Base-by-base conservation (phyloP, 2,113 vertebrate genomes). In the Naja naja region DNA sequence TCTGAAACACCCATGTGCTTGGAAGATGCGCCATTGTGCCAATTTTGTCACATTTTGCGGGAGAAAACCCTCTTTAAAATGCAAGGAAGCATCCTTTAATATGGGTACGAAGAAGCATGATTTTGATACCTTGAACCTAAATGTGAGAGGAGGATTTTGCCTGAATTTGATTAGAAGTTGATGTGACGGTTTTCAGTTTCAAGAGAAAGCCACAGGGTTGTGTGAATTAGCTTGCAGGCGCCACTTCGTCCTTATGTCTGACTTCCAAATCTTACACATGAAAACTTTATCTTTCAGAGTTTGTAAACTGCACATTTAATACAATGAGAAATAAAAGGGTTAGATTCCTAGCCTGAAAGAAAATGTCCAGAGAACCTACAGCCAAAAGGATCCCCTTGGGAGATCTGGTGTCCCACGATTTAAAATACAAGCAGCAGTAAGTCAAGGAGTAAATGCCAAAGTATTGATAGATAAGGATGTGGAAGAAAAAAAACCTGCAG, bases 221-320 rank as follows among this genome's bases (percentile, higher is more conserved):
- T 87, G 89, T 25, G 74, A 93, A 86, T 39, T 2, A 7, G 49
- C 30, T 58, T 9, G 3, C 30, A 85, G 92, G 92, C 69, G 43
- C 69, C 92, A 90, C 54, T 53, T 20, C 22, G 47, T 60, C 74
- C 34, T 53, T 49, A 22, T 87, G 55, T 52, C 45, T 90, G 45
- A n/a, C 54, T 87, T 90, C 55, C 95, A 55, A 92, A 64, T 91
- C 85, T 91, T 88, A n/a, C 52, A 93, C 74, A 86, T 94, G 54
- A 92, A 95, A 94, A 69, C 39, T 74, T 93, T 0, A 93, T 93
- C n/a, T 47, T 91, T 39, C 90, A 58, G 88, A 93, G 94, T 91
- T 91, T 94, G 94, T 91, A 96, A 95, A 94, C 94, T 94, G 89
- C 91, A 90, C 94, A 58, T 93, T 91, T 54, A 94, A 95, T 69